Evolutionary conservation across 2,888 invertebrate genomes (phyloP).

Genomic region (Teinopalpus imperialis): DNA sequence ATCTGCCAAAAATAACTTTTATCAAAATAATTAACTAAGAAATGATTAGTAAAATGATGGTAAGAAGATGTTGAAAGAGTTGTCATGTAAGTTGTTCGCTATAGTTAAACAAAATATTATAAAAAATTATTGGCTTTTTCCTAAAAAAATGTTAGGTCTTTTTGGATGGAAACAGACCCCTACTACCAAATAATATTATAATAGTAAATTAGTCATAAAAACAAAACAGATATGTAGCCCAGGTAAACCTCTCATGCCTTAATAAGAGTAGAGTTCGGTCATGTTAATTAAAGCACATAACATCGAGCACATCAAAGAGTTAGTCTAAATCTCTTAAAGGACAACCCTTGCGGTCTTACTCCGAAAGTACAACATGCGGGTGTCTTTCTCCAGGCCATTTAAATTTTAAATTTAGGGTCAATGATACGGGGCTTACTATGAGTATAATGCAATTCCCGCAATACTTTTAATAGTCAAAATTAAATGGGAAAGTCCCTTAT

Average conservation of each 20-base stretch:
- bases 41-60: no score
- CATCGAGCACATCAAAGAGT: conserved; percentile 40
- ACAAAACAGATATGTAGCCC: background rate
- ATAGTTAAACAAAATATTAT: no score
- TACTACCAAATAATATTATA: no score
- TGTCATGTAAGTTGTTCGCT: no score
- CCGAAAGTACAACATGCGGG: conserved; percentile 41
- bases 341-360: conserved; percentile 38
- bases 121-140: no score
- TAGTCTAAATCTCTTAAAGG: conserved; percentile 45
- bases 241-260: conserved; percentile 2
- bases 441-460: conserved; percentile 19
- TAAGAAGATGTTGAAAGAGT: no score
- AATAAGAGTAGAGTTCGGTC: conserved; percentile 14
- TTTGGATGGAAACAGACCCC: no score
- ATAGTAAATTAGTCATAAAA: no score
- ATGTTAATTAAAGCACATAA: conserved; percentile 36
- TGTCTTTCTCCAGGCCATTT: conserved; percentile 36
- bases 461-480: conserved; percentile 20
- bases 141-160: no score
- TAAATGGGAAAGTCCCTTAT: no score
- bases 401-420: conserved; percentile 32
- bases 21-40: no score
- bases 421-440: conserved; percentile 13
- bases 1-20: no score